Percentiles rank a stretch among this genome's conserved stretches.
These are phyloP conservation scores for Amphiduros pacificus DNA, from an alignment of 2,888 invertebrate genomes.

Conservation along the genomic window DNA sequence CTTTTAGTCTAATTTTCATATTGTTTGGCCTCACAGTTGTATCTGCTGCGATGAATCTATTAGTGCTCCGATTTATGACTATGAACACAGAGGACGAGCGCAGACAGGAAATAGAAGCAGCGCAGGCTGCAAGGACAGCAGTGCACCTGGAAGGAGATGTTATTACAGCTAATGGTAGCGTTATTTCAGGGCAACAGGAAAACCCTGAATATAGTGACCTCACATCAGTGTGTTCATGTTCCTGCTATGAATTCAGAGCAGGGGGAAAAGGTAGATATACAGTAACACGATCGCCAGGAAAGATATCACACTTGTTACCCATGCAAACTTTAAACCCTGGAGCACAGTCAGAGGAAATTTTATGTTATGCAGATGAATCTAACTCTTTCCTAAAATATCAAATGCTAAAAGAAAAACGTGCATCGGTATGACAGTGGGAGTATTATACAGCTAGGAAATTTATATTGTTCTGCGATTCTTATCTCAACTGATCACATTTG, in stretches of 20 bases:
- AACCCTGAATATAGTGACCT: constrained; percentile 68
- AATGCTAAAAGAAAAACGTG: constrained; percentile 43
- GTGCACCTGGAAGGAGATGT: constrained; percentile 95
- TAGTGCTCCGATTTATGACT: constrained; percentile 97
- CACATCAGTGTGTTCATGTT: constrained; percentile 82
- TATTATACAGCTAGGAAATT: too few relatives aligned
- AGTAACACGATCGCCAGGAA: constrained; percentile 64
- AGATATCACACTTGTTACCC: constrained; percentile 64
- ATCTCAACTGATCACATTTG: too few relatives aligned
- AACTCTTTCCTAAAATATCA: constrained; percentile 40
- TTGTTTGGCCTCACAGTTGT: constrained; percentile 98
- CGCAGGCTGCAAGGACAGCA: constrained; percentile 89
- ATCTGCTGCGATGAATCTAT: constrained; percentile 94
- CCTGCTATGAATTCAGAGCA: constrained; percentile 66
- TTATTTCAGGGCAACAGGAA: constrained; percentile 62
- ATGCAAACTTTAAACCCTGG: constrained; percentile 38
- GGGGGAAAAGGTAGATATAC: constrained; percentile 56
- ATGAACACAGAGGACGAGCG: constrained; percentile 96
- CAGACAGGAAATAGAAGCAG: constrained; percentile 91
- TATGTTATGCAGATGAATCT: constrained; percentile 35
- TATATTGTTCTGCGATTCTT: too few relatives aligned
- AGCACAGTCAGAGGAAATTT: constrained; percentile 18
- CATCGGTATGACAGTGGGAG: constrained; percentile 54
- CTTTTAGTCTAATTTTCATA: constrained; percentile 94
- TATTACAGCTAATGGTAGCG: constrained; percentile 66